Base-by-base conservation (phyloP, 2,888 invertebrate genomes). In the Chloroclystis v-ata region DNA sequence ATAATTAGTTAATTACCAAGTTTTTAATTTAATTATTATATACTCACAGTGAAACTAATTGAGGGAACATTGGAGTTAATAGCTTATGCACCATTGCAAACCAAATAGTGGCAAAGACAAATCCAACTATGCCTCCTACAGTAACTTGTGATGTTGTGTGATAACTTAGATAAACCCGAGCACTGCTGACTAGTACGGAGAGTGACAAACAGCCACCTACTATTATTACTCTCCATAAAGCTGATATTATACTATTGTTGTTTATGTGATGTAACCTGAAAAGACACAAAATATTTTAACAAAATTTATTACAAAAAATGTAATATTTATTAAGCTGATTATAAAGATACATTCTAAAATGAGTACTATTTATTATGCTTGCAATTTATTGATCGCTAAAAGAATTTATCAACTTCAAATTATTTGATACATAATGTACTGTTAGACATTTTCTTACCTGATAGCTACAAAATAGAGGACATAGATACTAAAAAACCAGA, bases 401-500 rank as follows among this genome's bases (percentile, higher is more conserved):
- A n/a, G n/a, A n/a, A n/a, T n/a, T n/a, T n/a, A n/a, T n/a, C n/a
- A n/a, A n/a, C n/a, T n/a, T n/a, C n/a, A n/a, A n/a, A n/a, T n/a
- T n/a, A n/a, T n/a, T n/a, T n/a, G n/a, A n/a, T n/a, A n/a, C n/a
- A n/a, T n/a, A n/a, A n/a, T 28, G 9, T 10, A 10, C 28, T 10
- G 2, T 9, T 37, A 13, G 6, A 4, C 29, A 16, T 13, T 26
- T 37, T 49, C 72, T 86, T 87, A 96, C 96, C 96, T 93, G 69
- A 96, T 92, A 69, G 94, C 90, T 67, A 96, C 92, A 83, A 97
- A 97, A 78, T 95, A 93, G 56, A 93, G 89, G 58, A 95, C 91
- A 82, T 97, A 97, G 40, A 92, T 90, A 57, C 95, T 91, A 81
- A 96, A 96, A 82, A 97, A 97, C 94, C 95, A 96, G 88, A 95